Base-by-base conservation (phyloP, 2,797 vertebrate species). In the Bradypodion pumilum region DNA sequence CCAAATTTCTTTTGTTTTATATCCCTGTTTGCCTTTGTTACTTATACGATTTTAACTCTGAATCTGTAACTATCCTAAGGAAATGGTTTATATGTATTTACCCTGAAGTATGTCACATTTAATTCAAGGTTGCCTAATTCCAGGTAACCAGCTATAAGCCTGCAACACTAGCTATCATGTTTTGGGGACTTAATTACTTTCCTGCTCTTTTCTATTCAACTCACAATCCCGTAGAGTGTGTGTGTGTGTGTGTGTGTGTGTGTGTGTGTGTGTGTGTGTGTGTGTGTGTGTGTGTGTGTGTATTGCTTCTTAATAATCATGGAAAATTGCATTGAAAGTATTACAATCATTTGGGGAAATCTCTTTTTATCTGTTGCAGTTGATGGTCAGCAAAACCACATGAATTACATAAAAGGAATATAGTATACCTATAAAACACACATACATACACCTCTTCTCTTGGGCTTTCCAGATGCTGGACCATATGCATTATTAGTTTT, bases 21-120 rank as follows among this genome's bases (percentile, higher is more conserved):
- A 80, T 84, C 76, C 65, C 70, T 68, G 35, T 49, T 89, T 84
- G 84, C 85, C 90, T 27, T 91, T 85, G 90, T 92, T 91, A 85
- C 89, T 52, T 68, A 87, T 86, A 93, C 91, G 88, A 92, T 90
- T 93, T 93, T 93, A 91, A 93, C 88, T 92, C 91, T 88, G 86
- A 85, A 80, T 78, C 27, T 73, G 87, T 70, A 75, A 63, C 77
- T 66, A 56, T 90, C 88, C 87, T 32, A 44, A 63, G 90, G 70
- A 84, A 91, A 89, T 44, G 0, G 10, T 10, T 13, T 35, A 35
- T 68, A 68, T 23, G 25, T 52, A 46, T 52, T 13, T 52, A 16
- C 35, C 37, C 49, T n/a, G 44, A 52, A 35, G 49, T 73, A 29
- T 44, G 70, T 46, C 44, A 40, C 42, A 72, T 1, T 72, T 29